These are phyloP conservation scores for Holcopasites calliopsidis DNA, from an alignment of 1,140 invertebrate genomes.

Conservation along the genomic window DNA sequence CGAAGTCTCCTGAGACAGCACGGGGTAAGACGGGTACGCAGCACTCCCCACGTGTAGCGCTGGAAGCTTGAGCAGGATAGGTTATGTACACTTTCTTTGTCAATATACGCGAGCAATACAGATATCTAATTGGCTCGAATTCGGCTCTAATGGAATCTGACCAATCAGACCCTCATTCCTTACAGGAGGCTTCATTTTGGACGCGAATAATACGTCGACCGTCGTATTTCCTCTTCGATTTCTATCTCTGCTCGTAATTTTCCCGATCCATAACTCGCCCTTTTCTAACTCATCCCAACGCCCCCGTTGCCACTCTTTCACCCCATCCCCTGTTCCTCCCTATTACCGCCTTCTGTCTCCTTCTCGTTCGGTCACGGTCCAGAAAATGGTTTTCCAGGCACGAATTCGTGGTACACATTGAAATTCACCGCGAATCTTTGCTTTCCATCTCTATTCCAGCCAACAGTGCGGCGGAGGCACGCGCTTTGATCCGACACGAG, in stretches of 20 bases:
- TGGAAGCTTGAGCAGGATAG: too few species aligned
- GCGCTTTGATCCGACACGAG: constrained; percentile 60
- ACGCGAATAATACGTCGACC: neutral
- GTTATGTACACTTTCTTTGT: too few species aligned
- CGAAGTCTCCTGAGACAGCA: too few species aligned
- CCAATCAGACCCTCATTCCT: too few species aligned
- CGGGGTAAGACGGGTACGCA: too few species aligned
- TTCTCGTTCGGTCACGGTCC: neutral
- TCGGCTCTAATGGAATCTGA: too few species aligned
- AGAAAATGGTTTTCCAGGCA: constrained; percentile 73
- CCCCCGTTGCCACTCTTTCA: neutral
- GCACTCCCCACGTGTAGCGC: too few species aligned
- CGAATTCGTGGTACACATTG: constrained; percentile 72
- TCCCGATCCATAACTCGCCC: neutral
- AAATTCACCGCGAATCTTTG: constrained; percentile 76
- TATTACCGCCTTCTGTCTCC: neutral
- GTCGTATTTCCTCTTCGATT: too few species aligned
- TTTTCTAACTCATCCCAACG: too few species aligned
- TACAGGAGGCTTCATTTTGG: too few species aligned
- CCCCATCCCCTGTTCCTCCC: neutral
- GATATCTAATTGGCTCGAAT: too few species aligned
- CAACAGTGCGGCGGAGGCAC: constrained; percentile 51
- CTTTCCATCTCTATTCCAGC: constrained; percentile 78
- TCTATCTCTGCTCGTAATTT: neutral
- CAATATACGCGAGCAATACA: too few species aligned